Conservation (phyloP, 2,888 invertebrate species). For the Loripinus fragilis region DNA sequence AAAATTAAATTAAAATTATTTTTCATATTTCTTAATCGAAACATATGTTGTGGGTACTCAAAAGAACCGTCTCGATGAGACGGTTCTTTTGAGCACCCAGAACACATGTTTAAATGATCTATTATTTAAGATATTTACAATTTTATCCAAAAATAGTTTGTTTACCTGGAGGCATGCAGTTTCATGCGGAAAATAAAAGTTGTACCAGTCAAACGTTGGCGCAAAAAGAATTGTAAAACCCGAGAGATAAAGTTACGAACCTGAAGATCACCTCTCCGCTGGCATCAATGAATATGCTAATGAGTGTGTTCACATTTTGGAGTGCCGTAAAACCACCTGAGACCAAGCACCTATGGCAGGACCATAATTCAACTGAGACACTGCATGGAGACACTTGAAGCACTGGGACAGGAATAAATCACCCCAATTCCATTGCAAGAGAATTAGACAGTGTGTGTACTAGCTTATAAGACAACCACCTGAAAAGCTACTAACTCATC, state of each 20-base stretch:
- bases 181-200: neutral
- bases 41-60: no score
- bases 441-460: neutral
- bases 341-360: neutral
- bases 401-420: constrained; percentile 10
- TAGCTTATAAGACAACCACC: neutral
- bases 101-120: no score
- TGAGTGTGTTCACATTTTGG: neutral
- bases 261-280: constrained; percentile 9
- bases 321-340: constrained; percentile 1
- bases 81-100: no score
- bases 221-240: neutral
- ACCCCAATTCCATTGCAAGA: constrained; percentile 12
- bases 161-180: no score
- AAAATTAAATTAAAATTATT: no score
- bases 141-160: no score
- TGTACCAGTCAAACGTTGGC: constrained; percentile 7
- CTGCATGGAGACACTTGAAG: constrained; percentile 1
- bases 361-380: constrained; percentile 7
- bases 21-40: no score
- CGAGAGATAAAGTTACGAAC: constrained; percentile 12
- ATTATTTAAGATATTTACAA: no score
- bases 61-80: no score
- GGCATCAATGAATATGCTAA: constrained; percentile 16
- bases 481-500: no score